Evolutionary conservation across 2,888 invertebrate species (phyloP).

Genomic region (Synergus gifuensis): DNA sequence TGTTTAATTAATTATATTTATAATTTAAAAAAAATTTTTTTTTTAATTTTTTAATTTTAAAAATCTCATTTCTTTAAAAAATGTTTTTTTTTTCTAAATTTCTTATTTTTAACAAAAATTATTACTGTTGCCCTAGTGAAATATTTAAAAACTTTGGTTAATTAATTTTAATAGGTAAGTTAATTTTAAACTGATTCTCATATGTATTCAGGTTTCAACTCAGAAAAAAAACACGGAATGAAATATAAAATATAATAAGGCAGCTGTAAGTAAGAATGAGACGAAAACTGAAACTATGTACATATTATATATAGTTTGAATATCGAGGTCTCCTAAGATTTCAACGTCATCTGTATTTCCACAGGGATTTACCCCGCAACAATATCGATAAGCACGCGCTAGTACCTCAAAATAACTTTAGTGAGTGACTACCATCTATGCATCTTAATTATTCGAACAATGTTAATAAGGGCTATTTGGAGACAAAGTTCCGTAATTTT

Average conservation of each 20-base stretch:
- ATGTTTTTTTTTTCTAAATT: too few relatives aligned
- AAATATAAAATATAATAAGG: not conserved
- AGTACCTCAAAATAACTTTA: conserved; percentile 13
- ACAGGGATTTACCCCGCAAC: not conserved
- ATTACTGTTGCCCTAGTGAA: too few relatives aligned
- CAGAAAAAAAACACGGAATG: not conserved
- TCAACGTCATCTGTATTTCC: conserved; percentile 30
- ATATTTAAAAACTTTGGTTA: too few relatives aligned
- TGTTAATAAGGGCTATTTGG: not conserved
- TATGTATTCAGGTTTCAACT: not conserved
- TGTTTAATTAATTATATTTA: too few relatives aligned
- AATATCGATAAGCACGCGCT: conserved; percentile 29
- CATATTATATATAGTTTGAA: conserved; percentile 4
- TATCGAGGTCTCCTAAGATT: conserved; percentile 25
- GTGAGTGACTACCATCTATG: conserved; percentile 27
- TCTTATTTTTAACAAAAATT: too few relatives aligned
- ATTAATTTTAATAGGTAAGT: too few relatives aligned
- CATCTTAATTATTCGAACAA: conserved; percentile 17
- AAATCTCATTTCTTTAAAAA: too few relatives aligned
- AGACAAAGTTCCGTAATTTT: not conserved
- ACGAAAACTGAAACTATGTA: conserved; percentile 18
- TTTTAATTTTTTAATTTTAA: too few relatives aligned
- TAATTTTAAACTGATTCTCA: too few relatives aligned
- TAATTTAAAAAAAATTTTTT: too few relatives aligned
- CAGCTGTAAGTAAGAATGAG: conserved; percentile 18